A percentile compares a stretch with the other conserved stretches of the same genome.
phyloP scores from a whole-genome alignment of 2,797 vertebrate species.

The Mallotus villosus region DNA sequence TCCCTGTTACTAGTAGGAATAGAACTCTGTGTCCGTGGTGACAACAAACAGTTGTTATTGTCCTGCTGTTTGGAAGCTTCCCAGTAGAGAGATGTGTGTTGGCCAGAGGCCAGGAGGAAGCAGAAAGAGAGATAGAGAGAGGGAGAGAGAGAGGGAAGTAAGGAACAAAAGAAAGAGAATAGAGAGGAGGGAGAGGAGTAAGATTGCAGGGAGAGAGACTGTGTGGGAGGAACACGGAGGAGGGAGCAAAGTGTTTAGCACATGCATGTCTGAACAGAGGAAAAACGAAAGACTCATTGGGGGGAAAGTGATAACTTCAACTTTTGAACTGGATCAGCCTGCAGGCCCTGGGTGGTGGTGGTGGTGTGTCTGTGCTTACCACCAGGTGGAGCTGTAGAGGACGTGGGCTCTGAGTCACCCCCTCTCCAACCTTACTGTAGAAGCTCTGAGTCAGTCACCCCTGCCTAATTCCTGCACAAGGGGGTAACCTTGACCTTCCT shows the following conservation, averaged over 20 bases:
- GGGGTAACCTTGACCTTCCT: not conserved
- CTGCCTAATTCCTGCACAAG: not conserved
- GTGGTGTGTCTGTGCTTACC: constrained; percentile 37
- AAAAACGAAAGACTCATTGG: constrained; percentile 13
- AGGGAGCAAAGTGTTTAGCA: constrained; percentile 7
- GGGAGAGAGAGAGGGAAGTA: not conserved
- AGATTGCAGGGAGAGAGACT: constrained; percentile 33
- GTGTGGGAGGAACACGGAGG: constrained; percentile 16
- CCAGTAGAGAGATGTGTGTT: constrained; percentile 53
- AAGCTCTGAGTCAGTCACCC: not conserved
- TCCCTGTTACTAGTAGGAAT: constrained; percentile 51
- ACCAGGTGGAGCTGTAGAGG: constrained; percentile 68
- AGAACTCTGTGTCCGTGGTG: constrained; percentile 59
- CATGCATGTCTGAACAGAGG: constrained; percentile 35
- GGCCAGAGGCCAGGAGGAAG: constrained; percentile 42
- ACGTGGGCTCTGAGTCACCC: constrained; percentile 1
- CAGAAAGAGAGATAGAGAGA: not conserved
- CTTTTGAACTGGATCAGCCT: constrained; percentile 6
- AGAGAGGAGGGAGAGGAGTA: not conserved
- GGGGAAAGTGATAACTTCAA: constrained; percentile 18
- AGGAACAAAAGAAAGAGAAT: constrained; percentile 14
- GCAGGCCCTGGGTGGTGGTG: constrained; percentile 18
- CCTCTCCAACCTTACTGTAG: not conserved
- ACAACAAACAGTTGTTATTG: constrained; percentile 73
- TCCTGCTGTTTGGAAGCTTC: constrained; percentile 64